phyloP scores from a whole-genome alignment of 2,797 vertebrate species.

The Schizothorax lantsangensis region DNA sequence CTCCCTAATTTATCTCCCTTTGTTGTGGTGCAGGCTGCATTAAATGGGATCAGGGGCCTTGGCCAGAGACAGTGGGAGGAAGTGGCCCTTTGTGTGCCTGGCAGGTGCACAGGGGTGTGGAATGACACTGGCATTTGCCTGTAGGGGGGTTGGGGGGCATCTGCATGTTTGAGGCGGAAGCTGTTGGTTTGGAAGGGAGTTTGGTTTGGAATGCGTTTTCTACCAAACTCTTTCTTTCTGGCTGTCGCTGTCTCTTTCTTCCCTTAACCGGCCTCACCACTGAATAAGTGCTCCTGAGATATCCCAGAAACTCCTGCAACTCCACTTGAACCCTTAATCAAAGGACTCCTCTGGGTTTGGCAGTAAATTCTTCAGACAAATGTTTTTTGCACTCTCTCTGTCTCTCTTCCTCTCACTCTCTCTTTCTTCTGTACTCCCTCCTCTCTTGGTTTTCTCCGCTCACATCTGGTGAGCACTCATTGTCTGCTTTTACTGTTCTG shows the following conservation, averaged over 20 bases:
- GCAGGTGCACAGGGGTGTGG: conserved; percentile 75
- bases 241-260: conserved; percentile 16
- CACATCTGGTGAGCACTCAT: conserved; percentile 84
- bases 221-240: neutral
- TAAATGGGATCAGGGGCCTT: conserved; percentile 75
- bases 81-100: conserved; percentile 77
- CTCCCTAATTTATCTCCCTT: conserved; percentile 78
- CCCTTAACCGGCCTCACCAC: conserved; percentile 44
- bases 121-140: conserved; percentile 71
- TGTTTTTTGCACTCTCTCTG: conserved; percentile 70
- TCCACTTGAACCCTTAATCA: conserved; percentile 80
- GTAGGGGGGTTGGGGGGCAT: conserved; percentile 20
- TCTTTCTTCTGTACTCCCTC: conserved; percentile 41
- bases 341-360: conserved; percentile 76
- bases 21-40: conserved; percentile 74
- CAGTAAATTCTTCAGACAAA: conserved; percentile 81
- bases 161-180: conserved; percentile 49
- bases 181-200: conserved; percentile 11
- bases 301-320: conserved; percentile 78
- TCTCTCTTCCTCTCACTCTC: conserved; percentile 54
- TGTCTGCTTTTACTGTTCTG: conserved; percentile 82
- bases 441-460: conserved; percentile 56
- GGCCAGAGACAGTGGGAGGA: conserved; percentile 75
- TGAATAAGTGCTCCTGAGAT: conserved; percentile 70
- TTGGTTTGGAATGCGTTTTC: neutral